phyloP scores from a whole-genome alignment of 2,888 invertebrate genomes.

The Dryadula phaetusa region DNA sequence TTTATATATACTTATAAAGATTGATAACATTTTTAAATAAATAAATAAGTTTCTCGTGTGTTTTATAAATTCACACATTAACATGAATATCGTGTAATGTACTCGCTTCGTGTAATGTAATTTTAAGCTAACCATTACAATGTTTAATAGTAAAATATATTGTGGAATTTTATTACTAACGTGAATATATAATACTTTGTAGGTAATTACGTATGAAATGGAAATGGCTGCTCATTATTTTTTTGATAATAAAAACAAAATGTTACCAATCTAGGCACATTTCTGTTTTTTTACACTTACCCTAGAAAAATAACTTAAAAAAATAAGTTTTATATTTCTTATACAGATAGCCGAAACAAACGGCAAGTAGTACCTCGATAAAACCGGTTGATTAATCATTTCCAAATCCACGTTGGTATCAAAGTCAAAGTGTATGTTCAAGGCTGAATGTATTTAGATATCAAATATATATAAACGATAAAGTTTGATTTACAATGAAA shows the following conservation, averaged over 20 bases:
- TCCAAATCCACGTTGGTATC: constrained; percentile 11
- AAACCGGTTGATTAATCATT: constrained; percentile 40
- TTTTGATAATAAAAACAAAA: background rate
- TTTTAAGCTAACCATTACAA: no score
- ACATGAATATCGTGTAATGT: no score
- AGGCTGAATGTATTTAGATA: constrained; percentile 33
- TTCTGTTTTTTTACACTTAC: background rate
- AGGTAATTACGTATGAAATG: background rate
- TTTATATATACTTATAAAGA: no score
- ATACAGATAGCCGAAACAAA: background rate
- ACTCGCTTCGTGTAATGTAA: no score
- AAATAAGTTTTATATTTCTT: background rate
- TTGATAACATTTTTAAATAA: background rate
- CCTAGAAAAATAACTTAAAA: background rate
- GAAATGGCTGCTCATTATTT: background rate
- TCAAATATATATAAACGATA: constrained; percentile 1
- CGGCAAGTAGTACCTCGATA: constrained; percentile 16
- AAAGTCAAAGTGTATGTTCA: constrained; percentile 39
- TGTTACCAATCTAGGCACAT: background rate
- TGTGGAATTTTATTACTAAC: background rate
- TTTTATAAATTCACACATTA: no score
- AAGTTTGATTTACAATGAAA: no score
- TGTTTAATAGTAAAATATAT: background rate
- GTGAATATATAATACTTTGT: constrained; percentile 3
- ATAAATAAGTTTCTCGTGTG: background rate